Percentiles rank a stretch among this genome's conserved stretches.
phyloP scores from a whole-genome alignment of 2,113 vertebrate species.

The Alexandromys fortis region DNA sequence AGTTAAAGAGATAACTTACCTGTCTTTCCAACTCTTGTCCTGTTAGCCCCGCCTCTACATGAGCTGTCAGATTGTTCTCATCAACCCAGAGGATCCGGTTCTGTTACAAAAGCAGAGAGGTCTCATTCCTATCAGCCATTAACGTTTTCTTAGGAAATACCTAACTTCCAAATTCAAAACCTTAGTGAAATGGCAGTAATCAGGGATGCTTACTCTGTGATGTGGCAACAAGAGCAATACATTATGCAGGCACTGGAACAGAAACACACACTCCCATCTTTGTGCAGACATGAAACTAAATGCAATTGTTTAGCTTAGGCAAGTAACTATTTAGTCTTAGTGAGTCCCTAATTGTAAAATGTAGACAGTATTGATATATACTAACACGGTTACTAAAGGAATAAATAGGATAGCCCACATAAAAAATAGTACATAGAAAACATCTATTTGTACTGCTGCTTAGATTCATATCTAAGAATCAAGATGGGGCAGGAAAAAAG shows the following conservation, averaged over 20 bases:
- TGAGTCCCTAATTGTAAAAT: slow-evolving; percentile 37
- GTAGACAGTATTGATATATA: neutral
- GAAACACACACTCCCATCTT: neutral
- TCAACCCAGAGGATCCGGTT: slow-evolving; percentile 98
- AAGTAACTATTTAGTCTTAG: slow-evolving; percentile 44
- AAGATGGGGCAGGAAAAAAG: neutral
- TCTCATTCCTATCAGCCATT: slow-evolving; percentile 20
- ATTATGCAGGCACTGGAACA: neutral
- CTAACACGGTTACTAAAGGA: neutral
- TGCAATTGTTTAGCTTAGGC: neutral
- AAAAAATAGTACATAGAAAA: slow-evolving; percentile 12
- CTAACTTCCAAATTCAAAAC: slow-evolving; percentile 61
- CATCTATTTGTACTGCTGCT: neutral
- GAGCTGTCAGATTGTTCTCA: slow-evolving; percentile 97
- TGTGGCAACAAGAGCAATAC: neutral
- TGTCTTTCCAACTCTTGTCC: slow-evolving; percentile 97
- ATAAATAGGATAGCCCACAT: slow-evolving; percentile 20
- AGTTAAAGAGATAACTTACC: slow-evolving; percentile 85
- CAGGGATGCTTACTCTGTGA: neutral
- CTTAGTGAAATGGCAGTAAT: slow-evolving; percentile 25
- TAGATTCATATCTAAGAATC: slow-evolving; percentile 34
- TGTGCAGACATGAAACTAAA: slow-evolving; percentile 20
- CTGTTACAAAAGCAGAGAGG: slow-evolving; percentile 84
- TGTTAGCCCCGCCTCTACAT: slow-evolving; percentile 96
- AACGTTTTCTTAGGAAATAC: slow-evolving; percentile 49